These are phyloP conservation scores for Neelides sp. DNA, from an alignment of 1,140 invertebrate species.

Conservation along the genomic window DNA sequence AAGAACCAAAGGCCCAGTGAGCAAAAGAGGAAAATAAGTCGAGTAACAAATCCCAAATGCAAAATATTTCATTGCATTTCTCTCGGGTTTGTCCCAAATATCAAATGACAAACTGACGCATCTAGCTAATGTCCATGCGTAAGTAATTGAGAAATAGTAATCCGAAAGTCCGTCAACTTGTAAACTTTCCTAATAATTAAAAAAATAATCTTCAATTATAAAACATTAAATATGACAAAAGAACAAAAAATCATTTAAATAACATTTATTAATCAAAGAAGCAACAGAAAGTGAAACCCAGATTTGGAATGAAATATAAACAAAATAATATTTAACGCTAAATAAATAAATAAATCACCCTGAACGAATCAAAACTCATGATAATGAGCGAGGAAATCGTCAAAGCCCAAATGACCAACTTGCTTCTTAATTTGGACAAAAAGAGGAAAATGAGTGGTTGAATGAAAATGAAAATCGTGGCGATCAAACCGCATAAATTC, in stretches of 20 bases:
- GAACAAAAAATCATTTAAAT: too few relatives aligned
- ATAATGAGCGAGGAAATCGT: constrained; percentile 34
- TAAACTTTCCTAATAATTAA: too few relatives aligned
- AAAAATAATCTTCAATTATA: too few relatives aligned
- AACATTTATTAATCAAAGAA: too few relatives aligned
- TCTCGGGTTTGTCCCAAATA: constrained; percentile 32
- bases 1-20: constrained; percentile 62
- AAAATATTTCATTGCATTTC: too few relatives aligned
- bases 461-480: constrained; percentile 34
- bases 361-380: constrained; percentile 35
- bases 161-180: too few relatives aligned
- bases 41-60: constrained; percentile 55
- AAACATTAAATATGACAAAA: too few relatives aligned
- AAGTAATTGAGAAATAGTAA: constrained; percentile 37
- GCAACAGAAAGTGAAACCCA: too few relatives aligned
- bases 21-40: constrained; percentile 65
- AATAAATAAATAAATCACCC: constrained; percentile 23
- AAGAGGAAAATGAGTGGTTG: constrained; percentile 36
- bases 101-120: constrained; percentile 45
- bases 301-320: too few relatives aligned
- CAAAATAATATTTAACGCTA: too few relatives aligned
- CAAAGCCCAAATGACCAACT: constrained; percentile 34
- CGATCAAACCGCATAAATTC: constrained; percentile 33
- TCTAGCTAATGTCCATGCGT: constrained; percentile 44
- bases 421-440: constrained; percentile 33